Evolutionary conservation across 2,888 invertebrate species (phyloP).

Genomic region (Glyphotaelius pellucidus): DNA sequence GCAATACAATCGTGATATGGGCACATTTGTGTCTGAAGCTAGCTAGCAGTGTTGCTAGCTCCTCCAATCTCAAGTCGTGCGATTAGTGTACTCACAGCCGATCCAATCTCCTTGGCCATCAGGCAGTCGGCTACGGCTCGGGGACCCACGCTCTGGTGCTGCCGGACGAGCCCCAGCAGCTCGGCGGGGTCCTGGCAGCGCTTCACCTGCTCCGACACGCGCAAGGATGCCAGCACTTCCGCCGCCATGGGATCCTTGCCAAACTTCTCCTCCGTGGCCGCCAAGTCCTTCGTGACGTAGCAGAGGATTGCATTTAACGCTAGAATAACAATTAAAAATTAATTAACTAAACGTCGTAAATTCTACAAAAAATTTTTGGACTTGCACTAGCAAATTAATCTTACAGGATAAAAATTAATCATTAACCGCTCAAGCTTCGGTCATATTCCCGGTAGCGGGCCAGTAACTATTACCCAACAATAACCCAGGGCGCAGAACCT

Average conservation of each 20-base stretch:
- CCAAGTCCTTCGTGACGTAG: constrained; percentile 26
- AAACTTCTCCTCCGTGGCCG: not conserved
- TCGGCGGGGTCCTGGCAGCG: constrained; percentile 75
- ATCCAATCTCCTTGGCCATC: not conserved
- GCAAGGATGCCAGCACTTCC: constrained; percentile 34
- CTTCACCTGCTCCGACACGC: constrained; percentile 67
- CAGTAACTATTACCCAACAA: too few species aligned
- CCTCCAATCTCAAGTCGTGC: too few species aligned
- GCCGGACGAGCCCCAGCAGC: constrained; percentile 74
- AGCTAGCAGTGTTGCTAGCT: too few species aligned
- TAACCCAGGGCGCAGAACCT: too few species aligned
- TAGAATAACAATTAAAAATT: constrained; percentile 4
- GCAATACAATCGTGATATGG: too few species aligned
- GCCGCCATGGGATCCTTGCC: constrained; percentile 20
- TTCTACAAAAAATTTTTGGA: too few species aligned
- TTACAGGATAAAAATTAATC: too few species aligned
- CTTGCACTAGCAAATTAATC: too few species aligned
- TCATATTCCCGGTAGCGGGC: too few species aligned
- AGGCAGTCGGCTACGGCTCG: constrained; percentile 76
- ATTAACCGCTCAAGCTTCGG: too few species aligned
- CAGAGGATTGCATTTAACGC: constrained; percentile 29
- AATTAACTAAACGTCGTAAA: not conserved
- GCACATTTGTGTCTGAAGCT: too few species aligned
- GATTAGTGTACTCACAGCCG: not conserved
- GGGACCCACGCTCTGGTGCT: constrained; percentile 77